These are phyloP conservation scores for Saccopteryx bilineata DNA, from an alignment of 2,113 vertebrate genomes.

Conservation along the genomic window DNA sequence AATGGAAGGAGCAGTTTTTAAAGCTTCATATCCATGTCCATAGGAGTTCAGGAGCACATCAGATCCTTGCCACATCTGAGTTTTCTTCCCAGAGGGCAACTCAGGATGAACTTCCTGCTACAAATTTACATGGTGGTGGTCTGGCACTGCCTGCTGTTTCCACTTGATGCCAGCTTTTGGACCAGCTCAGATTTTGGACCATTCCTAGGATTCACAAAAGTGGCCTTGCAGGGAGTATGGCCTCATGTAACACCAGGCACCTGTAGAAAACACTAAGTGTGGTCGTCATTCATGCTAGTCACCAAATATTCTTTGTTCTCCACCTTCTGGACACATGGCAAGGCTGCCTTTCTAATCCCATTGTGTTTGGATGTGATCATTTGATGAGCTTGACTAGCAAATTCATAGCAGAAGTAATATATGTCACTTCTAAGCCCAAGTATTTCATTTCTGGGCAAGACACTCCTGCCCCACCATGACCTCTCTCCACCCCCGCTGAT, in stretches of 20 bases:
- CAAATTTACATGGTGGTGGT: background rate
- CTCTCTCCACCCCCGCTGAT: background rate
- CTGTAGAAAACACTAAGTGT: conserved; percentile 1
- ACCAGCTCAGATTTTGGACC: background rate
- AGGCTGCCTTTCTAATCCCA: background rate
- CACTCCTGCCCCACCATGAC: background rate
- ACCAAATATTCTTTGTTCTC: background rate
- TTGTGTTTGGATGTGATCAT: background rate
- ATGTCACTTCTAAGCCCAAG: conserved; percentile 10
- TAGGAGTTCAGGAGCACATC: background rate
- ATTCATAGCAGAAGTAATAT: background rate
- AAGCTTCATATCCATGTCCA: background rate
- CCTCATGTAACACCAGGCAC: background rate
- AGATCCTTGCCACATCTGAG: background rate
- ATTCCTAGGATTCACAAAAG: background rate
- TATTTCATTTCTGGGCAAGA: conserved; percentile 9
- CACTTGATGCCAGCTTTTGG: background rate
- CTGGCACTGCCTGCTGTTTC: background rate
- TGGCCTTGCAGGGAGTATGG: background rate
- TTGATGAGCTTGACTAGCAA: conserved; percentile 10
- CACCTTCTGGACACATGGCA: background rate
- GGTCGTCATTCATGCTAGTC: background rate
- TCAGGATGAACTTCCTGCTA: background rate
- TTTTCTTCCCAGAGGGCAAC: background rate
- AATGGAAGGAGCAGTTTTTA: background rate